Evolutionary conservation across 2,888 invertebrate genomes (phyloP).

Genomic region (Conchocele bisecta): DNA sequence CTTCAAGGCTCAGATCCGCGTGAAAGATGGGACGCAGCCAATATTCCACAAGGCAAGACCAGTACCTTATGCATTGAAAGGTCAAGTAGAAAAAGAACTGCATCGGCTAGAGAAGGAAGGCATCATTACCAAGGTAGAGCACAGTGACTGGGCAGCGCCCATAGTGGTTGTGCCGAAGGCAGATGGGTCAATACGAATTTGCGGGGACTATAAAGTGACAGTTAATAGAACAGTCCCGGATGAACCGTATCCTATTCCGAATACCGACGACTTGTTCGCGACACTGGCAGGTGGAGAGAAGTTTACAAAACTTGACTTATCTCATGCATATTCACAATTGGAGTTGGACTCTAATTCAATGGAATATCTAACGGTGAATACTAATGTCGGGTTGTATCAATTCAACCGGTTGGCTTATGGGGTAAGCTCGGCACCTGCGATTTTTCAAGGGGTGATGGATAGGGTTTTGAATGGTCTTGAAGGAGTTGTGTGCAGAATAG

Average conservation of each 20-base stretch:
- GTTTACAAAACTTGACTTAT: slow-evolving; percentile 28
- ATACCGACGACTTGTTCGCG: slow-evolving; percentile 60
- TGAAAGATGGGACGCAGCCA: slow-evolving; percentile 10
- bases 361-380: slow-evolving; percentile 21
- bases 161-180: slow-evolving; percentile 31
- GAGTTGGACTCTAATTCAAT: slow-evolving; percentile 16
- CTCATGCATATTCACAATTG: slow-evolving; percentile 20
- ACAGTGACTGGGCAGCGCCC: slow-evolving; percentile 38
- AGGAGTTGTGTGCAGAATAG: slow-evolving; percentile 38
- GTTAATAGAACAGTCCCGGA: slow-evolving; percentile 57
- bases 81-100: slow-evolving; percentile 20
- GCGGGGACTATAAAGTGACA: slow-evolving; percentile 54
- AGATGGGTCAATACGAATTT: slow-evolving; percentile 45
- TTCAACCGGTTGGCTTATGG: slow-evolving; percentile 44
- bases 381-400: slow-evolving; percentile 38
- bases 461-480: slow-evolving; percentile 25
- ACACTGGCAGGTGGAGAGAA: slow-evolving; percentile 37
- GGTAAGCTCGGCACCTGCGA: slow-evolving; percentile 40
- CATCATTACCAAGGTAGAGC: slow-evolving; percentile 19
- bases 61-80: slow-evolving; percentile 16
- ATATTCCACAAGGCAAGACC: slow-evolving; percentile 20
- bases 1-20: slow-evolving; percentile 6
- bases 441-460: slow-evolving; percentile 54
- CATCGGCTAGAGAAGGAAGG: slow-evolving; percentile 16
- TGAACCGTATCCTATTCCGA: slow-evolving; percentile 60